Percentiles rank a stretch among this genome's conserved stretches.
Conservation (phyloP, 2,797 vertebrate genomes). For the Karalla daura region DNA sequence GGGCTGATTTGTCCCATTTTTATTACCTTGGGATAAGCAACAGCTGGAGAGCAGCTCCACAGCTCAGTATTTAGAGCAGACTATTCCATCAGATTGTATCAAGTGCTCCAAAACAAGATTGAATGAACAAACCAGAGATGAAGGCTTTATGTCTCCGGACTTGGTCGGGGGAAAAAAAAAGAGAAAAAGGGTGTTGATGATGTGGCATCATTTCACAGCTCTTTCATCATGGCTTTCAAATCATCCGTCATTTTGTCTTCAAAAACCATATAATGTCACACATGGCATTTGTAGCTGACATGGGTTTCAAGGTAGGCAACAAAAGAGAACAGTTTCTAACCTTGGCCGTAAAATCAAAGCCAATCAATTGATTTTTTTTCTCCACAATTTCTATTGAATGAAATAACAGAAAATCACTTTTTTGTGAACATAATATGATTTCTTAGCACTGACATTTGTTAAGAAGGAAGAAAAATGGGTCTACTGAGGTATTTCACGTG, state of each 20-base stretch:
- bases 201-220: slow-evolving; percentile 48
- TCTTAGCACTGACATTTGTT: no score
- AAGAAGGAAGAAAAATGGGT: neutral
- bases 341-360: slow-evolving; percentile 16
- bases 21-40: slow-evolving; percentile 86
- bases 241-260: slow-evolving; percentile 17
- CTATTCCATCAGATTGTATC: slow-evolving; percentile 80
- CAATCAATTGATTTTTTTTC: neutral
- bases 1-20: slow-evolving; percentile 83
- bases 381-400: neutral
- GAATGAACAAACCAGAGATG: slow-evolving; percentile 74
- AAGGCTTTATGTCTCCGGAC: slow-evolving; percentile 64
- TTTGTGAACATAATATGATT: no score
- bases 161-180: no score
- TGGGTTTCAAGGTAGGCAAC: slow-evolving; percentile 13
- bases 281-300: neutral
- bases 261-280: slow-evolving; percentile 10
- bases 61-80: slow-evolving; percentile 82
- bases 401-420: no score
- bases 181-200: slow-evolving; percentile 65
- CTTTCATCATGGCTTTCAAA: slow-evolving; percentile 47
- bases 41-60: slow-evolving; percentile 83
- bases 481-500: no score
- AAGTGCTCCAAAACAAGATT: slow-evolving; percentile 80
- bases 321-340: slow-evolving; percentile 18